A percentile compares a stretch with the other conserved stretches of the same genome.
These are phyloP conservation scores for Pseudocheirus occidentalis DNA, from an alignment of 2,797 vertebrate species.

Conservation along the genomic window DNA sequence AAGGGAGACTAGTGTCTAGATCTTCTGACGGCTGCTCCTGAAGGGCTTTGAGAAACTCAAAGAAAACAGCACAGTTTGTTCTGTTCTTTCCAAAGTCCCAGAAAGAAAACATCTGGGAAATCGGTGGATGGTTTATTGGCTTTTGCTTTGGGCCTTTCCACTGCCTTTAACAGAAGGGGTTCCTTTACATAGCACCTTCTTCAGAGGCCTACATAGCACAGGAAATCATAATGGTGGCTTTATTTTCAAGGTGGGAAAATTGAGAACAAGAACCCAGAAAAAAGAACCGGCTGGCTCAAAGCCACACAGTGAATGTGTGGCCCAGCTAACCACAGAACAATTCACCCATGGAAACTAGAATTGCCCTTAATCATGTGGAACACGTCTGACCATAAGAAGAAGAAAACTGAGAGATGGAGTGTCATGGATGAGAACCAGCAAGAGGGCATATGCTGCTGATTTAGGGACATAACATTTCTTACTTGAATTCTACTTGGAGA, in stretches of 20 bases:
- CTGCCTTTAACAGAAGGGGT: not conserved
- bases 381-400: not conserved
- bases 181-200: fast-evolving
- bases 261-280: not conserved
- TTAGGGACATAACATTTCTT: not conserved
- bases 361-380: not conserved
- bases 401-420: not conserved
- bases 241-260: not conserved
- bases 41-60: not conserved
- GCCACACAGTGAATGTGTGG: not conserved
- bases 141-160: fast-evolving
- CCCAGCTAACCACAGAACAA: not conserved
- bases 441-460: not conserved
- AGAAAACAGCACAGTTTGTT: not conserved
- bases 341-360: not conserved
- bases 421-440: not conserved
- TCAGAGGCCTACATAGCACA: not conserved
- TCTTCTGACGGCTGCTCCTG: not conserved
- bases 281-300: not conserved
- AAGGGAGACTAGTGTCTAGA: not conserved
- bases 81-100: not conserved
- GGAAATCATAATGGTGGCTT: not conserved
- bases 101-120: not conserved
- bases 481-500: not conserved
- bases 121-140: not conserved